Percentiles rank a stretch among this genome's conserved stretches.
Conservation (phyloP, 2,797 vertebrate genomes). For the Hippopotamyrus pictus region DNA sequence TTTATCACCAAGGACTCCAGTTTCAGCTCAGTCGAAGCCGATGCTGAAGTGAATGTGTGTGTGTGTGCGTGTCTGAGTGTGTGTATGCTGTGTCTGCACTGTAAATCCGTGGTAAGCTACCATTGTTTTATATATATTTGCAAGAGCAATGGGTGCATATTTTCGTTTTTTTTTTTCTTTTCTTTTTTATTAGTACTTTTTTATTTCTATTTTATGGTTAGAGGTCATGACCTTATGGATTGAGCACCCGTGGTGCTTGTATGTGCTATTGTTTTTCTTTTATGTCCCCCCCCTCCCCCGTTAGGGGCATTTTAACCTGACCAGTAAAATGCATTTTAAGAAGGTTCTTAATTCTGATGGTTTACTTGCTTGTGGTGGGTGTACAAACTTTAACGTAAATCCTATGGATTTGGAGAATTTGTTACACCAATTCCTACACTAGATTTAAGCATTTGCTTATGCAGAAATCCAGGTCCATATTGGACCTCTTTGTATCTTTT, state of each 20-base stretch:
- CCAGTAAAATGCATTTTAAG: constrained; percentile 18
- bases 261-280: not conserved
- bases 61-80: not conserved
- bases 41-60: not conserved
- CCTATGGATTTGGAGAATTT: constrained; percentile 59
- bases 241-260: not conserved
- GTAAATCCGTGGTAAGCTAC: not conserved
- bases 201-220: not conserved
- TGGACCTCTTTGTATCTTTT: constrained; percentile 78
- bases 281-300: not conserved
- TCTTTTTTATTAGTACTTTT: not conserved
- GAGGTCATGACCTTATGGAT: not conserved
- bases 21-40: not conserved
- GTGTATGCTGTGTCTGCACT: not conserved
- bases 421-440: constrained; percentile 34
- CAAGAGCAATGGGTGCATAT: not conserved
- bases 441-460: constrained; percentile 52
- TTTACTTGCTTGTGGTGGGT: not conserved
- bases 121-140: not conserved
- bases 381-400: constrained; percentile 43
- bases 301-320: constrained; percentile 43
- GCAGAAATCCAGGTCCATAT: constrained; percentile 74
- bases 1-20: not conserved
- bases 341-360: not conserved
- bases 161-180: not conserved